phyloP scores from a whole-genome alignment of 1,140 invertebrate genomes.

The Cydia pomonella region DNA sequence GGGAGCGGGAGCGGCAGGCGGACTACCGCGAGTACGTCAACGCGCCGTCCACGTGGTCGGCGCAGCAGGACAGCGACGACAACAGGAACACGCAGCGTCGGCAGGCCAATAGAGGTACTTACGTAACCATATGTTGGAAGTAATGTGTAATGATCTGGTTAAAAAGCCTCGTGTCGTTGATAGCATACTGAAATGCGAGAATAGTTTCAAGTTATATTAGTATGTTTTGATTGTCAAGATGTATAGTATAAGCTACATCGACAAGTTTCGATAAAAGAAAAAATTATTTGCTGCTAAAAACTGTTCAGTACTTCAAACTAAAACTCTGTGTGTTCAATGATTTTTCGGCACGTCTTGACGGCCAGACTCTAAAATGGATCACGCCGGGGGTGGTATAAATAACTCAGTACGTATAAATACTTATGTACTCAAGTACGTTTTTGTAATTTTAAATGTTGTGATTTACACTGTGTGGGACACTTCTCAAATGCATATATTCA shows the following conservation, averaged over 20 bases:
- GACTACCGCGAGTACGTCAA: conserved; percentile 78
- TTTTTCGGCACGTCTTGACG: background rate
- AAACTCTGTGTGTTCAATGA: too few relatives aligned
- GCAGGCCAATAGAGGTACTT: conserved; percentile 61
- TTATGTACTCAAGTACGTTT: background rate
- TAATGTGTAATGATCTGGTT: too few relatives aligned
- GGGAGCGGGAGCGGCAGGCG: conserved; percentile 52
- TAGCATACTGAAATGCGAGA: too few relatives aligned
- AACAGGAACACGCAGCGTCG: conserved; percentile 78
- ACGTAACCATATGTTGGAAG: background rate
- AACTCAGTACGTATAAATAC: background rate
- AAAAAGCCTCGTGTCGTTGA: too few relatives aligned
- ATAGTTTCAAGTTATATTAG: too few relatives aligned
- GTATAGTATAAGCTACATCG: too few relatives aligned
- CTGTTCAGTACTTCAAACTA: too few relatives aligned
- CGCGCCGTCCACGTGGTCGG: conserved; percentile 57
- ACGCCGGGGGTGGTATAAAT: background rate
- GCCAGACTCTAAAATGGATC: background rate
- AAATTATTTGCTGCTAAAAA: too few relatives aligned
- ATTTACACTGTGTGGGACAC: background rate
- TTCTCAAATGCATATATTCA: background rate
- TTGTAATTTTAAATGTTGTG: background rate
- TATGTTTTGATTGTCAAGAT: too few relatives aligned
- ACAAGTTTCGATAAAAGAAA: too few relatives aligned
- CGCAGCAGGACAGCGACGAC: conserved; percentile 68